Evolutionary conservation across 2,888 invertebrate species (phyloP), one percentile per base, ranked within the genome.

Genomic region (Troglohyphantes excavatus): DNA sequence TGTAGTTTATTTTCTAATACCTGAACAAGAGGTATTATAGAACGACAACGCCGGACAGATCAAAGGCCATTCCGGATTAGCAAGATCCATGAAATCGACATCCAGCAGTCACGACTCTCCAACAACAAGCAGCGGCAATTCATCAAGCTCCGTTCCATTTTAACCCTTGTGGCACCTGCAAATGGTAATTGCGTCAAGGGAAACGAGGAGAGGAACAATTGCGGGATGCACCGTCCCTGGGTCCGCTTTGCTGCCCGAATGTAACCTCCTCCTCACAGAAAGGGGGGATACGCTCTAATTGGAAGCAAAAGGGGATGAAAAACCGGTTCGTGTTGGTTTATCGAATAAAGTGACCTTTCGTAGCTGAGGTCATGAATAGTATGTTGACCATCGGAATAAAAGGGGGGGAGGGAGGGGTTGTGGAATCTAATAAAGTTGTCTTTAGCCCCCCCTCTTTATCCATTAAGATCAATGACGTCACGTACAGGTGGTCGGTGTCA

Each of bases 381-480:
- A 13, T 33, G 59, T 59, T 76, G 75, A 72, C 72, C 72, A 72
- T 68, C 21, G 39, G 5, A 33, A 6, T 7, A 21, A 39, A 29
- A 2, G 46, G 73, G 21, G 23, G 11, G 26, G 23, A 46, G 2
- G 46, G 26, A 17, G 17, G 43, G 53, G 53, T 13, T 13, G 53
- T 9, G 46, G 46, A 81, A 81, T 68, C 53, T 53, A 81, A 81
- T 81, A 68, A 73, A 73, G 29, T 53, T 19, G 26, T 67, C 17
- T 19, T 68, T 17, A 3, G 68, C 29, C 19, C 23, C 73, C 26
- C 11, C 13, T n/a, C n/a, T n/a, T n/a, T n/a, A n/a, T n/a, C n/a
- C n/a, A n/a, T n/a, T n/a, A 0, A 9, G 46, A n/a, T n/a, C n/a
- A 67, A 43, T 85, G 85, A 85, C 85, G 85, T 85, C 85, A 85